Conservation (phyloP, 2,797 vertebrate species). For the Melopsittacus undulatus region DNA sequence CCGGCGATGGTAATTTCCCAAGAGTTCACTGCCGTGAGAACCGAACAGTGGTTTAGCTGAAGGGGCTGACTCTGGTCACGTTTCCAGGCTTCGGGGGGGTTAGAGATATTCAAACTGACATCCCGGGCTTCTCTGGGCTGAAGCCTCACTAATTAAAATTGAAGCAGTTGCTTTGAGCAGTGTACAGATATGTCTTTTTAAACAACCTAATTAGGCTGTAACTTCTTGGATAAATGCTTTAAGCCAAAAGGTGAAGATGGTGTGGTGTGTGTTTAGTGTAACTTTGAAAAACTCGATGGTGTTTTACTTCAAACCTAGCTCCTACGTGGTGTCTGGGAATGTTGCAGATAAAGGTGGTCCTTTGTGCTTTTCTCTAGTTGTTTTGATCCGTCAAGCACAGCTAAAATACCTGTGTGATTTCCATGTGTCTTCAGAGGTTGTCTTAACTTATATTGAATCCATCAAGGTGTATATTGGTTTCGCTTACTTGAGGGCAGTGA, state of each 20-base stretch:
- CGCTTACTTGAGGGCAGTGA: not conserved
- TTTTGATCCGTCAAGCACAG: not conserved
- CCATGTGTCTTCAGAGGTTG: rapidly evolving
- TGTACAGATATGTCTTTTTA: not conserved
- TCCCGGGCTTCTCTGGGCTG: not conserved
- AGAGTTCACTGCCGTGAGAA: not conserved
- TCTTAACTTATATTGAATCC: not conserved
- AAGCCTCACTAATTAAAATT: not conserved
- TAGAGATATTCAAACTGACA: not conserved
- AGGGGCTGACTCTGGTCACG: not conserved
- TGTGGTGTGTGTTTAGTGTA: rapidly evolving
- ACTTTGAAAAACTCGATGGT: not conserved
- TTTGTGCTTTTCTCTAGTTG: not conserved
- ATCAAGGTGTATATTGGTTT: not conserved
- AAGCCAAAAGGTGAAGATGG: not conserved
- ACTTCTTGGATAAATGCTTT: not conserved
- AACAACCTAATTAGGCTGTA: not conserved
- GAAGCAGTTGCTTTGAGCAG: not conserved
- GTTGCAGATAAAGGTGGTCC: not conserved
- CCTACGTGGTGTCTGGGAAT: not conserved
- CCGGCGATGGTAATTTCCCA: not conserved
- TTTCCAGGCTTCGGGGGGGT: not conserved
- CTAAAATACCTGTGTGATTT: rapidly evolving
- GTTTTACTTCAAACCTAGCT: not conserved
- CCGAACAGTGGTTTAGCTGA: not conserved